Percentiles rank a stretch among this genome's conserved stretches.
phyloP scores from a whole-genome alignment of 2,888 invertebrate genomes.

The Neuroscelio doddi region DNA sequence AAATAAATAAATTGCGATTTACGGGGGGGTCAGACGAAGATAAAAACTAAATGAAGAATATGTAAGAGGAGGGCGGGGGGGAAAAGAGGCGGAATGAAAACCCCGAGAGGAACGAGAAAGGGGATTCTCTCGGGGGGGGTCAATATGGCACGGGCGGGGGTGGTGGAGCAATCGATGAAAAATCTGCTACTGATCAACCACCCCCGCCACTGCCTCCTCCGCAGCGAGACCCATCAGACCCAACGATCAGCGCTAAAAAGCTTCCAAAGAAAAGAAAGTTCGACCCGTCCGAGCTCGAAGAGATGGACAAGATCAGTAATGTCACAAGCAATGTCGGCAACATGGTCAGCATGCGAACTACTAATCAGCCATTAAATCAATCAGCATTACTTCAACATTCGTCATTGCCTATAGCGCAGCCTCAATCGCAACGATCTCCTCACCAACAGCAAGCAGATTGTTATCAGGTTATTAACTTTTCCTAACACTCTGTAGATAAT shows the following conservation, averaged over 20 bases:
- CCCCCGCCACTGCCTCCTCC: constrained; percentile 74
- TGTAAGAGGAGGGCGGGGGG: constrained; percentile 64
- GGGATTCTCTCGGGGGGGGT: constrained; percentile 63
- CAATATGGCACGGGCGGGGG: constrained; percentile 65
- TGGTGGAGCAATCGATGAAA: constrained; percentile 66
- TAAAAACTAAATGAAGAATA: not conserved
- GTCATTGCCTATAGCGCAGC: constrained; percentile 50
- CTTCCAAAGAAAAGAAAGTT: constrained; percentile 96
- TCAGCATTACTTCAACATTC: constrained; percentile 54
- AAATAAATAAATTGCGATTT: constrained; percentile 7
- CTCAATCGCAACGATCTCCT: constrained; percentile 57
- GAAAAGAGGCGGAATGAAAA: constrained; percentile 69
- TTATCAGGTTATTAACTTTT: constrained; percentile 56
- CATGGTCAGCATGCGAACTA: constrained; percentile 59
- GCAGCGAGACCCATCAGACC: constrained; percentile 74
- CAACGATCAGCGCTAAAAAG: constrained; percentile 75
- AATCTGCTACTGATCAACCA: constrained; percentile 63
- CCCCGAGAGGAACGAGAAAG: constrained; percentile 68
- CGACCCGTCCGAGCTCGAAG: constrained; percentile 85
- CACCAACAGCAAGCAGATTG: constrained; percentile 61
- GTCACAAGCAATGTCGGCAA: constrained; percentile 71
- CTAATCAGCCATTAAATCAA: constrained; percentile 56
- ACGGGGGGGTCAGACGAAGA: too few relatives aligned
- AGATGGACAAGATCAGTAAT: constrained; percentile 74
- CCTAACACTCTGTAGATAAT: too few relatives aligned